A percentile compares a stretch with the other conserved stretches of the same genome.
Conservation (phyloP, 2,797 vertebrate genomes). For the Megalops cyprinoides region DNA sequence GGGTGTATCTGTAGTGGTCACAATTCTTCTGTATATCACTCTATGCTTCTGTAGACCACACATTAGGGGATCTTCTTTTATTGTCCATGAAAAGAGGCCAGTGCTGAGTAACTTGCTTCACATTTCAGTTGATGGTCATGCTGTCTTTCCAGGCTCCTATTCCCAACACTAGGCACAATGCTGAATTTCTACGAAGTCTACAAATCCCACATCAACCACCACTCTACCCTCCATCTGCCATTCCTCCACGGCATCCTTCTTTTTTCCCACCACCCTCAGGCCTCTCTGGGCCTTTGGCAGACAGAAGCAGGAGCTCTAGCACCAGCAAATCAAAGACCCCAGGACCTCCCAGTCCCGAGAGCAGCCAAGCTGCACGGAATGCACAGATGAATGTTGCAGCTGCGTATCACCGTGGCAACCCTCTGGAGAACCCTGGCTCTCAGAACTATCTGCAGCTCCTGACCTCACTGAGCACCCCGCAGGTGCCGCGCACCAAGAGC, state of each 20-base stretch:
- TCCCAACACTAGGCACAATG: slow-evolving; percentile 26
- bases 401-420: background rate
- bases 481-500: background rate
- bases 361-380: background rate
- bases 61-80: background rate
- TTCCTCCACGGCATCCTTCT: background rate
- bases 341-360: background rate
- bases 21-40: background rate
- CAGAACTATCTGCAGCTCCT: slow-evolving; percentile 21
- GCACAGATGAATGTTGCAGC: background rate
- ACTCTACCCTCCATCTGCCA: background rate
- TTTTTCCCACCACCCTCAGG: background rate
- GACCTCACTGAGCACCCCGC: background rate
- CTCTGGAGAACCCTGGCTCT: background rate
- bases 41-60: background rate
- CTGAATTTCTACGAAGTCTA: slow-evolving; percentile 17
- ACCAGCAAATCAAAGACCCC: background rate
- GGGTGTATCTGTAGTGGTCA: too few relatives aligned
- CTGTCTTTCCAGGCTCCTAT: slow-evolving; percentile 5
- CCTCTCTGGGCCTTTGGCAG: slow-evolving; percentile 3
- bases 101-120: background rate
- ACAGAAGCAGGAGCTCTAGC: background rate
- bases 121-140: background rate
- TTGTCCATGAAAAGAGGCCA: background rate
- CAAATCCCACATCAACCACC: background rate